Base-by-base conservation (phyloP, 2,888 invertebrate genomes). In the Podotricha telesiphe region DNA sequence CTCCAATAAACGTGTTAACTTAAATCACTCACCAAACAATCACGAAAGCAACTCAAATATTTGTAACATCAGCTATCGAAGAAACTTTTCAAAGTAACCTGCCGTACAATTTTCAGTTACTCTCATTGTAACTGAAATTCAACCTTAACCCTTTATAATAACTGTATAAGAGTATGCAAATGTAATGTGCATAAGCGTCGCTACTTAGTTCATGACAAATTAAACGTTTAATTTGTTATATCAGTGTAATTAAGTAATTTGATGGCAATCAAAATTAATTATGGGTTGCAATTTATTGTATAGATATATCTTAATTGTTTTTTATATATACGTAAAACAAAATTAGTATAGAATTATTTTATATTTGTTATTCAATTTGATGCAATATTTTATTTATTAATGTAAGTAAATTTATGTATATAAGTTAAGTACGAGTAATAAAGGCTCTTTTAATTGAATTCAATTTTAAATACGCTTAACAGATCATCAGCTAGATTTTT, bases 161-260 rank as follows among this genome's bases (percentile, higher is more conserved):
- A 22, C n/a, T 13, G 45, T 53, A 15, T 20, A 8, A 20, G 17
- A 8, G n/a, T 17, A 1, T 28, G 28, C 45, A 53, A 28, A 34
- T 47, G 17, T n/a, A 22, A 40, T 5, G 11, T 19, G 15, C 28
- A 40, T 45, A 40, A 28, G 40, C 34, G 37, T 59, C 19, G n/a
- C 42, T 58, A 51, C 59, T 37, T 42, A 42, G 40, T 65, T 69
- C 37, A 51, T 40, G 53, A 69, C 28, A 69, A 69, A 69, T 64
- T 69, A 65, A 48, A 53, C 59, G 47, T 53, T 69, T 65, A 61
- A 65, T 69, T 61, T 55, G 65, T 47, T 69, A 65, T 47, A 69
- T 65, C 47, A 65, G 48, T 61, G 61, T 69, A 65, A 65, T 65
- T 61, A 56, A 37, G 19, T 40, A 8, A 15, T 28, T 42, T 65